phyloP scores from a whole-genome alignment of 1,140 invertebrate species.

The Microvelia longipes region DNA sequence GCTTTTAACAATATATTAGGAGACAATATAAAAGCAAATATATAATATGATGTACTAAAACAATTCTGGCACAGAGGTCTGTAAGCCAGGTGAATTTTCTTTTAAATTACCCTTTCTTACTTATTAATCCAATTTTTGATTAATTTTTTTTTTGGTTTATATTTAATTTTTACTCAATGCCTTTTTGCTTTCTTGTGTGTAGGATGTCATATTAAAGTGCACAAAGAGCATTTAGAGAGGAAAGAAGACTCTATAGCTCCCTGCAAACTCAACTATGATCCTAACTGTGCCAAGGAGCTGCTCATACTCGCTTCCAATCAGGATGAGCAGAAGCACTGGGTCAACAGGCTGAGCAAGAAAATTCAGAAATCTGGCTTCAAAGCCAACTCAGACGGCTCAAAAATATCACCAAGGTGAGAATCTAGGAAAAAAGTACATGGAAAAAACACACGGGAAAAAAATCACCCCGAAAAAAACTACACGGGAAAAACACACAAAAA shows the following conservation, averaged over 20 bases:
- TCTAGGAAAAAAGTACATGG: too few relatives aligned
- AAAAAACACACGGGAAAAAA: too few relatives aligned
- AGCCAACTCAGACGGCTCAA: constrained; percentile 49
- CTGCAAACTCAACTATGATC: constrained; percentile 86
- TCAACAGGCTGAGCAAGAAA: constrained; percentile 72
- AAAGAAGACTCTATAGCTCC: constrained; percentile 70
- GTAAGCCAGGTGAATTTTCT: too few relatives aligned
- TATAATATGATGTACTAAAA: too few relatives aligned
- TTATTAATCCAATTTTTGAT: too few relatives aligned
- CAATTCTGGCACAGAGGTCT: too few relatives aligned
- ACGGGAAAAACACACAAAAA: not conserved
- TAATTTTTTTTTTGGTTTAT: too few relatives aligned
- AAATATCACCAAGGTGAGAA: constrained; percentile 48
- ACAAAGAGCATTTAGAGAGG: constrained; percentile 80
- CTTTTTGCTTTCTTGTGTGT: too few relatives aligned
- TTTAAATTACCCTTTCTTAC: too few relatives aligned
- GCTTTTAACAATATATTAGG: too few relatives aligned
- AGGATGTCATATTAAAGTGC: constrained; percentile 92
- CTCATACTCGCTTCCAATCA: constrained; percentile 65
- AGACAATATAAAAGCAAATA: too few relatives aligned
- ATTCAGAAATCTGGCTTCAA: constrained; percentile 89
- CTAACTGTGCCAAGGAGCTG: constrained; percentile 80
- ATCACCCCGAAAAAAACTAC: not conserved
- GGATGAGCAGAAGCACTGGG: constrained; percentile 87
- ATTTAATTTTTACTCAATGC: too few relatives aligned